Conservation (phyloP, 2,113 vertebrate species). For the Myanophis thanlyinensis region DNA sequence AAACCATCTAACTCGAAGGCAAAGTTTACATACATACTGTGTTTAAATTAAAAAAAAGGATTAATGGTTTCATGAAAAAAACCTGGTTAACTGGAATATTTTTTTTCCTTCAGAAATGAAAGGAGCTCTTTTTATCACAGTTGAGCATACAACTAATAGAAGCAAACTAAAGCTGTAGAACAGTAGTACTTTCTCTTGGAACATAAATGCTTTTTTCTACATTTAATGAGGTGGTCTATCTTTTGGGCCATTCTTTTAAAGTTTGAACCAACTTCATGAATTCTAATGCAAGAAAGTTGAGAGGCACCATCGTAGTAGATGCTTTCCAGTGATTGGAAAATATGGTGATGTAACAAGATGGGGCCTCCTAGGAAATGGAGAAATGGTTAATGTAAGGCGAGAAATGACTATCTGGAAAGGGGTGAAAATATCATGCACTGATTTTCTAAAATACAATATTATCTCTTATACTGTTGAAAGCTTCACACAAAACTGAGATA, state of each 20-base stretch:
- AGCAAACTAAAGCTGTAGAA: not conserved
- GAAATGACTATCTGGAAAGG: not conserved
- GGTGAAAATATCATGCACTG: not conserved
- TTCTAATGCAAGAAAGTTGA: not conserved
- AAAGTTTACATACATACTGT: not conserved
- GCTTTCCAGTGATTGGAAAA: not conserved
- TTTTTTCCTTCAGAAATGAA: slow-evolving; percentile 4
- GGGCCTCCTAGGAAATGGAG: not conserved
- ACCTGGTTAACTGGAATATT: slow-evolving; percentile 19
- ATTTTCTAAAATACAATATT: not conserved
- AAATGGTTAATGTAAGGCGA: not conserved
- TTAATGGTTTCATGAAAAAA: slow-evolving; percentile 28
- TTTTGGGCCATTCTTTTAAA: not conserved
- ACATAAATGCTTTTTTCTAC: not conserved
- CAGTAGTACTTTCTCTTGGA: not conserved
- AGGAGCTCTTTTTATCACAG: not conserved
- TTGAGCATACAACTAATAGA: slow-evolving; percentile 1
- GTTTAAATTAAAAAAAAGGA: slow-evolving; percentile 43
- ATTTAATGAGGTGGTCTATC: not conserved
- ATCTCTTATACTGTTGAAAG: not conserved
- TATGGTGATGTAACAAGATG: not conserved
- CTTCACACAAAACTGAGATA: not conserved
- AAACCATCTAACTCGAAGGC: slow-evolving; percentile 13
- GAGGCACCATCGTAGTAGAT: not conserved
- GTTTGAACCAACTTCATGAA: not conserved